Evolutionary conservation across 2,113 vertebrate genomes (phyloP), one percentile per base, ranked within the genome.

Genomic region (Brachyhypopomus occidentalis): DNA sequence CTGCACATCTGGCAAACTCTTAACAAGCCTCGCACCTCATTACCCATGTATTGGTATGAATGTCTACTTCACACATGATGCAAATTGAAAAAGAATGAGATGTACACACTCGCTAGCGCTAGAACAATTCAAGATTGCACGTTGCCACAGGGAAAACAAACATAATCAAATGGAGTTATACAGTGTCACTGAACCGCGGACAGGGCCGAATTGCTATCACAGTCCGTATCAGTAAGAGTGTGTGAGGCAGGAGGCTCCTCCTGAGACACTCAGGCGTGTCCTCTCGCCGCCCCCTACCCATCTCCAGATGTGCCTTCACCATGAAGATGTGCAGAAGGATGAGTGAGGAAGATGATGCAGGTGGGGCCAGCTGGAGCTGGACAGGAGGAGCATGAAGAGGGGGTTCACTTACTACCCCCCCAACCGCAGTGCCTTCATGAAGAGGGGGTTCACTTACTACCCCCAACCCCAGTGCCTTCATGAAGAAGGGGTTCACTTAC

Each of bases 361-460:
- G 36, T 78, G 86, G 27, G 73, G 74, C 56, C 67, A 70, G 41
- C 75, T 72, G 78, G 27, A 84, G 78, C 71, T 79, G 75, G 89
- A 89, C 86, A 86, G 80, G 23, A n/a, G 25, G 80, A 88, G 74
- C n/a, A 20, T 69, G 75, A 85, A 76, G 75, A 52, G 73, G 52
- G 79, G 74, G 79, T 90, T 86, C 84, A 89, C 17, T 66, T 74
- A 70, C 86, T 83, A 87, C 77, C 82, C 88, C 87, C 82, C 82
- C n/a, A n/a, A 79, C 79, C 59, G 77, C 66, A 86, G 78, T 52
- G 8, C 12, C 45, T 52, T 19, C 5, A 20, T 69, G 77, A 85
- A 76, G 75, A 52, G 75, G 52, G 79, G 74, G 79, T 90, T 86
- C 84, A 89, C 17, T 66, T 74, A 70, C 86, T 83, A 87, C 77